These are phyloP conservation scores for Orcinus orca DNA, from an alignment of 2,113 vertebrate species.

Conservation along the genomic window DNA sequence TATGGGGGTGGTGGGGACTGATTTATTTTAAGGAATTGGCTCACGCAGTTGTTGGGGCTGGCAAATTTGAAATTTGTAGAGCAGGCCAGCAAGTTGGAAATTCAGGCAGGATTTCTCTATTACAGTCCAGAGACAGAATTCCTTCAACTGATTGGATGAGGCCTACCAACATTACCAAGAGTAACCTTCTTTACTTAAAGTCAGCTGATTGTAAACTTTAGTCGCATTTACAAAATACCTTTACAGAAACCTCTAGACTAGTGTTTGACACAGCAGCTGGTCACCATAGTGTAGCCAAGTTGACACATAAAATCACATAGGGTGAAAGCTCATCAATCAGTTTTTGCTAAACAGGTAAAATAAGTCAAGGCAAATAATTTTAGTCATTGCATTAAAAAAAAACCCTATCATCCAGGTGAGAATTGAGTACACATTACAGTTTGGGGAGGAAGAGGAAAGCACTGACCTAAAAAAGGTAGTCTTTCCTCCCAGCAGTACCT, in stretches of 20 bases:
- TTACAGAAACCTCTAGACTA: background rate
- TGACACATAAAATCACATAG: background rate
- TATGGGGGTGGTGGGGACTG: background rate
- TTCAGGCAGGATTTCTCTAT: background rate
- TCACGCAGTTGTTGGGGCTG: background rate
- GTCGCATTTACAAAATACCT: background rate
- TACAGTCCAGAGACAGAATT: background rate
- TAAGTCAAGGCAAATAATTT: background rate
- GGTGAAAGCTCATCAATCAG: background rate
- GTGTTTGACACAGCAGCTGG: background rate
- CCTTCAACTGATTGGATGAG: background rate
- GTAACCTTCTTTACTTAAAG: background rate
- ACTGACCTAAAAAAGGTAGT: background rate
- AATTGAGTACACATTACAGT: background rate
- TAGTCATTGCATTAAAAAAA: background rate
- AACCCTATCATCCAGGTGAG: background rate
- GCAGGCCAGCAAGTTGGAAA: background rate
- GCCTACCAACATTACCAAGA: background rate
- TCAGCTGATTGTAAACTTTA: background rate
- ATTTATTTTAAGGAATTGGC: background rate
- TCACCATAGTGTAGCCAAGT: background rate
- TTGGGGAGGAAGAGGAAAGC: background rate
- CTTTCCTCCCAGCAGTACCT: background rate
- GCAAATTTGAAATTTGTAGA: background rate
- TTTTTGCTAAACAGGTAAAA: constrained; percentile 32